phyloP scores from a whole-genome alignment of 2,888 invertebrate species.

The Tachystola acroxantha region DNA sequence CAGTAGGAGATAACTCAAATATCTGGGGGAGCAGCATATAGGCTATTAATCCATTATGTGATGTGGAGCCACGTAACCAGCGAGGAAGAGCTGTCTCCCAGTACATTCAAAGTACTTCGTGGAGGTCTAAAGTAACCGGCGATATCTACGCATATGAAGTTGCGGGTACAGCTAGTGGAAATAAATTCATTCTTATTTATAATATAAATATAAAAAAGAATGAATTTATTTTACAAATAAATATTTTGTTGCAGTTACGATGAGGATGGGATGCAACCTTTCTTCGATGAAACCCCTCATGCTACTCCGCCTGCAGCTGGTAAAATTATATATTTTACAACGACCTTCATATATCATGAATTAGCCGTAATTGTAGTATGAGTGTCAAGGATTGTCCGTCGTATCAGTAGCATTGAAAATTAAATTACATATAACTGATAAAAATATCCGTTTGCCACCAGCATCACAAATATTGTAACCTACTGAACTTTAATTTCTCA shows the following conservation, averaged over 20 bases:
- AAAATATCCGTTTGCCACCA: conserved; percentile 42
- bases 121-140: no score
- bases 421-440: conserved; percentile 42
- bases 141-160: no score
- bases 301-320: conserved; percentile 71
- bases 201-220: no score
- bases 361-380: conserved; percentile 3
- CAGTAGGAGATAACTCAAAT: no score
- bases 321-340: conserved; percentile 20
- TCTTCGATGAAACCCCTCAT: conserved; percentile 71
- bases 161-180: no score
- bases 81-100: no score
- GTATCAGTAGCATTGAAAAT: conserved; percentile 15
- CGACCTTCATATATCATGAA: neutral
- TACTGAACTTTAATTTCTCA: conserved; percentile 18
- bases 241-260: conserved; percentile 57
- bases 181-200: no score
- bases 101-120: no score
- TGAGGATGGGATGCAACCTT: conserved; percentile 72
- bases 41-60: no score
- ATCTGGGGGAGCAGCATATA: no score
- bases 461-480: conserved; percentile 12
- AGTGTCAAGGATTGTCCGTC: conserved; percentile 6
- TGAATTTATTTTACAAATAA: no score
- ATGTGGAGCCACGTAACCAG: no score